Percentiles rank a stretch among this genome's conserved stretches.
Conservation (phyloP, 2,888 invertebrate species). For the Altica lythri region DNA sequence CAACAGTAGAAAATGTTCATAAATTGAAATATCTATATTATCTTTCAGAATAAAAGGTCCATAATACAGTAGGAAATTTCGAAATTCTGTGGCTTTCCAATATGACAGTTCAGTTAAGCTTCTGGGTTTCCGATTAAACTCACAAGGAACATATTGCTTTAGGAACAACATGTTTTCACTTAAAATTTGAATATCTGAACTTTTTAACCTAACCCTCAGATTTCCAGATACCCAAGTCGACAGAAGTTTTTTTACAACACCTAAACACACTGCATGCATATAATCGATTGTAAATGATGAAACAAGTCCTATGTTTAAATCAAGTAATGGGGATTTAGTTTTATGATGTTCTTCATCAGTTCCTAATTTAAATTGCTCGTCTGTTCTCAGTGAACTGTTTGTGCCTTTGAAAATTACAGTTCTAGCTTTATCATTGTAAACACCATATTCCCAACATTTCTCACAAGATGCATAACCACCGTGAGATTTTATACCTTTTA, state of each 20-base stretch:
- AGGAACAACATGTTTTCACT: background rate
- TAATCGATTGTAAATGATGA: background rate
- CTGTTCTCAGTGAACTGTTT: too few species aligned
- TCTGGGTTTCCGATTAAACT: constrained; percentile 7
- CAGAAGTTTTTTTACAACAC: constrained; percentile 7
- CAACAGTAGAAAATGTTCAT: constrained; percentile 3
- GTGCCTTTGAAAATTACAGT: too few species aligned
- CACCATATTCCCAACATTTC: too few species aligned
- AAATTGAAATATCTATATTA: background rate
- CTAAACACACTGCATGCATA: constrained; percentile 4
- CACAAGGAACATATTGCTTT: background rate
- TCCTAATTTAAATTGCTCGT: too few species aligned
- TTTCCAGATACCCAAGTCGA: constrained; percentile 1
- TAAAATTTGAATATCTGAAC: background rate
- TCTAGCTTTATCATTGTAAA: too few species aligned
- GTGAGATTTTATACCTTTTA: constrained; percentile 20
- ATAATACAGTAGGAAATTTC: constrained; percentile 1
- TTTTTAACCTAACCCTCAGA: background rate
- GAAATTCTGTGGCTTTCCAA: constrained; percentile 7
- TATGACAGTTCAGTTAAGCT: constrained; percentile 4
- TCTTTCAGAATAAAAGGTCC: constrained; percentile 4
- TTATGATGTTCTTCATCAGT: constrained; percentile 15
- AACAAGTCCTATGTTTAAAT: too few species aligned
- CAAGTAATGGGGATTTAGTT: constrained; percentile 18
- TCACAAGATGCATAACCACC: constrained; percentile 17